Percentiles rank a stretch among this genome's conserved stretches.
Conservation (phyloP, 1,140 invertebrate species). For the Nasonia vitripennis region DNA sequence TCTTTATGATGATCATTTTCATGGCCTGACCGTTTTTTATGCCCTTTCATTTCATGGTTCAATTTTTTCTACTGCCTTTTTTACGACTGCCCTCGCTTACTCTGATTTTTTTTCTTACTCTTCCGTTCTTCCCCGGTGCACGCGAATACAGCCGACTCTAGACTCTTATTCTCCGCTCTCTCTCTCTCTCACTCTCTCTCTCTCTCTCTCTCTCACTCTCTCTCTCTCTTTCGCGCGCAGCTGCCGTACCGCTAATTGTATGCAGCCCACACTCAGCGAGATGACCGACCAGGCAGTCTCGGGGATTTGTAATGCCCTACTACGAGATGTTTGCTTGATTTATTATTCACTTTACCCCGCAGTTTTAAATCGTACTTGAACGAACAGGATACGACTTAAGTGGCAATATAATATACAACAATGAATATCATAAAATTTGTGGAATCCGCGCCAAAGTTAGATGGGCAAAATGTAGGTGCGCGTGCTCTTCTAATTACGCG, state of each 20-base stretch:
- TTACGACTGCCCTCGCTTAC: constrained; percentile 37
- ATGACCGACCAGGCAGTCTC: not conserved
- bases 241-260: constrained; percentile 33
- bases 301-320: not conserved
- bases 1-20: constrained; percentile 50
- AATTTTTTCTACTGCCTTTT: constrained; percentile 38
- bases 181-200: not conserved
- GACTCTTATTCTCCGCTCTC: not conserved
- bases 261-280: not conserved
- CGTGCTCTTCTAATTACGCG: not conserved
- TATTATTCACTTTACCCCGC: not conserved
- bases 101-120: constrained; percentile 35
- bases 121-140: constrained; percentile 35
- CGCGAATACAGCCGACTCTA: no score
- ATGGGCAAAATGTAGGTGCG: not conserved
- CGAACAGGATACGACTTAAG: not conserved
- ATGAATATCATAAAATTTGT: no score
- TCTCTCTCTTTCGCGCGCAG: not conserved
- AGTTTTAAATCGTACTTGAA: not conserved
- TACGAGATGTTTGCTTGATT: not conserved
- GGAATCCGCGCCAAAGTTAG: not conserved
- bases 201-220: not conserved
- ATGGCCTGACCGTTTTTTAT: constrained; percentile 36
- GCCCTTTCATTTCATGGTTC: constrained; percentile 51
- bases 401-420: no score